A percentile compares a stretch with the other conserved stretches of the same genome.
phyloP scores from a whole-genome alignment of 2,888 invertebrate species.

The Norana najaformis region DNA sequence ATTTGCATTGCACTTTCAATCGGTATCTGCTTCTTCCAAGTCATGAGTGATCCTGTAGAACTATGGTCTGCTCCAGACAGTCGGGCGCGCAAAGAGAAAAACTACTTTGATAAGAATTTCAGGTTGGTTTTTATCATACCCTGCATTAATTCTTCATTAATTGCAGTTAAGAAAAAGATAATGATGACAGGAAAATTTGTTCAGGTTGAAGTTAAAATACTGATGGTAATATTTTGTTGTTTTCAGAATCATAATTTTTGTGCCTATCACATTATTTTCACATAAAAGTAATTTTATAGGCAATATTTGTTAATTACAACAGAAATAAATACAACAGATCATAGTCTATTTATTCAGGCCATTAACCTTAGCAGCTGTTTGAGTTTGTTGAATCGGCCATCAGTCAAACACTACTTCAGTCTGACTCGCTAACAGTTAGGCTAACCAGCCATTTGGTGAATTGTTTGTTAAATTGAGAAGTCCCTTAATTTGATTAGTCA shows the following conservation, averaged over 20 bases:
- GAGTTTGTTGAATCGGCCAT: no score
- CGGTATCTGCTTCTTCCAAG: constrained; percentile 70
- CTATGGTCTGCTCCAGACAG: constrained; percentile 92
- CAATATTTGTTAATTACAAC: neutral
- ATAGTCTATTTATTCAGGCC: neutral
- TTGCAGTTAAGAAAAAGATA: neutral
- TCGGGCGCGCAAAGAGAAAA: constrained; percentile 81
- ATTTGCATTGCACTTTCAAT: constrained; percentile 36
- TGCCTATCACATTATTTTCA: no score
- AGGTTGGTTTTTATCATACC: constrained; percentile 49
- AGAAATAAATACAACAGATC: neutral
- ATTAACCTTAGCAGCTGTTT: no score
- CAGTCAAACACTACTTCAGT: neutral
- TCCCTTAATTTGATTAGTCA: no score
- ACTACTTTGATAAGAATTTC: constrained; percentile 89
- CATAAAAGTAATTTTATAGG: neutral
- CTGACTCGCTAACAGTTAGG: neutral
- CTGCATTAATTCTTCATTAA: neutral
- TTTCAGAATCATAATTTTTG: neutral
- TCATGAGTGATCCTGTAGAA: constrained; percentile 93
- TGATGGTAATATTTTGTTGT: neutral
- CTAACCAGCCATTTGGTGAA: no score
- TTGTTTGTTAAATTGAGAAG: no score
- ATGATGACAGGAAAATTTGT: neutral
- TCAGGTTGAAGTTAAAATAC: no score